Base-by-base conservation (phyloP, 2,113 vertebrate genomes). In the Rhinoderma darwinii region DNA sequence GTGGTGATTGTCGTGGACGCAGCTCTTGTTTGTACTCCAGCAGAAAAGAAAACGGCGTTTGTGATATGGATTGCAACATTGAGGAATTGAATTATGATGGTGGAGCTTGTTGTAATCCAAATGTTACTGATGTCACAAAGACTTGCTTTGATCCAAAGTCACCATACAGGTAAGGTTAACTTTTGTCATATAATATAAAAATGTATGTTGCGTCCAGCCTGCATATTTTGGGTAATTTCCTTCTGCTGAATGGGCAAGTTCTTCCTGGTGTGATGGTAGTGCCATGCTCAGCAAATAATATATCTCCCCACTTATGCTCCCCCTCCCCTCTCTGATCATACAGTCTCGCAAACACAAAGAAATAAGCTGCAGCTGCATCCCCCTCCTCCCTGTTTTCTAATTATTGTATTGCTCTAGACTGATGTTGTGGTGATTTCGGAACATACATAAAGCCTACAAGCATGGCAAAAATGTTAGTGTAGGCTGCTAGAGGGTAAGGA, bases 71-170 rank as follows among this genome's bases (percentile, higher is more conserved):
- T 91, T 99, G 98, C 91, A 99, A 99, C 91, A 96, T 93, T 0
- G 97, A 99, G 80, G 94, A 93, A 51, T 97, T 96, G 92, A 94
- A 92, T 91, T 99, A 96, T 0, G 98, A 99, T 76, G 95, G 94
- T 0, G 97, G 98, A 2, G 98, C 99, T 86, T 99, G 98, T 93
- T 99, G 98, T 89, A 96, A 99, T 90, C 97, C 98, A 0, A 95
- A 95, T 47, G 94, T 98, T 91, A 99, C 98, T 0, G 97, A 99
- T n/a, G 98, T 99, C 93, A 98, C 98, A 89, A 97, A 96, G 94
- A 99, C 98, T 0, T 99, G 98, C 93, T 99, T 99, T 91, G 96
- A 99, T 88, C 97, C 97, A 0, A 95, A 96, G 63, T 99, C 97
- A 88, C 96, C 95, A 27, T 90, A 98, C 96, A 99, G 97, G 98